Conservation (phyloP, 2,888 invertebrate species). For the Philaethria dido region DNA sequence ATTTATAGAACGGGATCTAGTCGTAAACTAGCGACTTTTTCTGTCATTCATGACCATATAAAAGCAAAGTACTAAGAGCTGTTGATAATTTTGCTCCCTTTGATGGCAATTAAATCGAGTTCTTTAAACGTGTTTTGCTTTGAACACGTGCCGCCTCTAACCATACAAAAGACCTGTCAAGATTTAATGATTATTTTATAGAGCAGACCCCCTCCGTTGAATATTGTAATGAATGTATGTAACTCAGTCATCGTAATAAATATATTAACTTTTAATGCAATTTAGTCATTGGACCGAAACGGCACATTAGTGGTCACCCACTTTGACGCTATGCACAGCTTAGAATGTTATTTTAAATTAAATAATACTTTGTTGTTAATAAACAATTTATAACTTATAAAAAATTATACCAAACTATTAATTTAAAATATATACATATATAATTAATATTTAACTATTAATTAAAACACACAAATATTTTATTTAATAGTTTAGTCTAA, state of each 20-base stretch:
- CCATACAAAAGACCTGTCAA: conserved; percentile 46
- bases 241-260: conserved; percentile 60
- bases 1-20: conserved; percentile 19
- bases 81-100: conserved; percentile 34
- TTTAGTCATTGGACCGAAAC: conserved; percentile 73
- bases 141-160: conserved; percentile 61
- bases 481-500: no score
- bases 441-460: no score
- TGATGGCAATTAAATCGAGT: conserved; percentile 53
- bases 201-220: conserved; percentile 53
- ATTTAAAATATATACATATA: no score
- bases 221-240: conserved; percentile 48
- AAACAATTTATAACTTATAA: no score
- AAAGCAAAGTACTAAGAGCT: conserved; percentile 24
- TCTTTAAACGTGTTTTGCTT: conserved; percentile 58
- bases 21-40: conserved; percentile 19
- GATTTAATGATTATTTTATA: conserved; percentile 55
- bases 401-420: no score
- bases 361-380: conserved; percentile 67
- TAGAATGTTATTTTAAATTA: conserved; percentile 64
- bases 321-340: conserved; percentile 77
- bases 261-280: conserved; percentile 71
- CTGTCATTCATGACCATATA: conserved; percentile 22
- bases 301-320: conserved; percentile 68
- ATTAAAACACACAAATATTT: no score